Evolutionary conservation across 1,140 invertebrate genomes (phyloP).

Genomic region (Lucilia cuprina): DNA sequence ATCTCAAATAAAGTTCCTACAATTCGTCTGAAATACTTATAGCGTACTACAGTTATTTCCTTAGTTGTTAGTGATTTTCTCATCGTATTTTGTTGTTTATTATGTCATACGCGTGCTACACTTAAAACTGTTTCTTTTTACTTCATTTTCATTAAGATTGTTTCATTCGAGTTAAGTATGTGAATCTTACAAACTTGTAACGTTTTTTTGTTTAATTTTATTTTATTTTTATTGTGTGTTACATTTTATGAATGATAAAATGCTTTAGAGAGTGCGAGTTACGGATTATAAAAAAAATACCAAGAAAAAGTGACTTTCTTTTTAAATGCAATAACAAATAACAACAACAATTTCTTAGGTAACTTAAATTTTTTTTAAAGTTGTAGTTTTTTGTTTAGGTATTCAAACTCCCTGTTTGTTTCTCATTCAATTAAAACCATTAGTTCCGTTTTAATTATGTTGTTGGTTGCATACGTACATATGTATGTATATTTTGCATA

Average conservation of each 20-base stretch:
- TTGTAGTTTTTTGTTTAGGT: not conserved
- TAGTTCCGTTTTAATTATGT: constrained; percentile 10
- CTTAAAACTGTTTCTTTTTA: not conserved
- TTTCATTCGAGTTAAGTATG: not conserved
- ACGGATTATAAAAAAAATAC: too few relatives aligned
- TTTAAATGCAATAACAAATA: not conserved
- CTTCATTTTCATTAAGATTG: not conserved
- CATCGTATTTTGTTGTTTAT: not conserved
- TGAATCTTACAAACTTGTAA: not conserved
- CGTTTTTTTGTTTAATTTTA: not conserved
- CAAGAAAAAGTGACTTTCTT: not conserved
- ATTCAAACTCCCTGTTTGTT: not conserved
- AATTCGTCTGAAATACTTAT: too few relatives aligned
- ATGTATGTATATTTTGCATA: not conserved
- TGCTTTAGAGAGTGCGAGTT: not conserved
- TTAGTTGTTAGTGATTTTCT: too few relatives aligned
- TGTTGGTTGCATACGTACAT: not conserved
- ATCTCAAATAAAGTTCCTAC: too few relatives aligned
- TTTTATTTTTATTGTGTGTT: not conserved
- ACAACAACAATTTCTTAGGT: not conserved
- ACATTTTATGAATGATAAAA: not conserved
- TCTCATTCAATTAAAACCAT: not conserved
- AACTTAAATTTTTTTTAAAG: not conserved
- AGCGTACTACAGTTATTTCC: too few relatives aligned
- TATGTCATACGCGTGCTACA: constrained; percentile 14